These are phyloP conservation scores for Andrena chrysosceles DNA, from an alignment of 2,888 invertebrate species.

Conservation along the genomic window DNA sequence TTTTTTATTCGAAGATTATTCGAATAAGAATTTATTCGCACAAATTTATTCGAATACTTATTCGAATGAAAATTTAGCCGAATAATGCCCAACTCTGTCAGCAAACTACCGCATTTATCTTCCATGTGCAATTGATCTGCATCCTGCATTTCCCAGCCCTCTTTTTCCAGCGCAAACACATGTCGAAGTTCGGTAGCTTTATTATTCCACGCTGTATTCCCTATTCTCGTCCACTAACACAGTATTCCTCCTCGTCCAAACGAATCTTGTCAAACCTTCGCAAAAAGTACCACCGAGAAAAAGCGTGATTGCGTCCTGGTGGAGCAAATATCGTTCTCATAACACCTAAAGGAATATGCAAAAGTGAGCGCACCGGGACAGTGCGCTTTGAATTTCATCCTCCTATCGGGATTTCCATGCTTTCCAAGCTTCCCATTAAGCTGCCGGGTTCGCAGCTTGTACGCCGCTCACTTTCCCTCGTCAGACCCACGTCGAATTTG, in stretches of 20 bases:
- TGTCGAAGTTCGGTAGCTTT: neutral
- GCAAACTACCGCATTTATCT: neutral
- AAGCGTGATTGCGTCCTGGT: constrained; percentile 4
- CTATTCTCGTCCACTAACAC: no score
- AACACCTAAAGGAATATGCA: no score
- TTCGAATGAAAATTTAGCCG: no score
- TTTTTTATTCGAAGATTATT: no score
- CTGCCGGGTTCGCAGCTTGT: constrained; percentile 18
- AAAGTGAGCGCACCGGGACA: no score
- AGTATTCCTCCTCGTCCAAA: neutral
- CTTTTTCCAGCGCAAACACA: neutral
- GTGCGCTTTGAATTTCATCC: neutral
- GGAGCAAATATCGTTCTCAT: no score
- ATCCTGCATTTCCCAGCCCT: neutral
- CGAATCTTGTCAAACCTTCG: neutral
- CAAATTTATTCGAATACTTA: no score
- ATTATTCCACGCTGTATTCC: neutral
- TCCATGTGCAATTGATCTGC: neutral
- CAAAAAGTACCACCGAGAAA: neutral
- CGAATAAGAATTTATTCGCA: no score
- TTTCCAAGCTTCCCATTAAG: neutral
- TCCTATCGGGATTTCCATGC: neutral
- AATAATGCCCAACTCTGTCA: no score
- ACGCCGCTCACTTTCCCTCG: constrained; percentile 45
- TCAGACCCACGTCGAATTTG: constrained; percentile 11